Evolutionary conservation across 2,113 vertebrate genomes (phyloP).

Genomic region (Scytalopus superciliaris): DNA sequence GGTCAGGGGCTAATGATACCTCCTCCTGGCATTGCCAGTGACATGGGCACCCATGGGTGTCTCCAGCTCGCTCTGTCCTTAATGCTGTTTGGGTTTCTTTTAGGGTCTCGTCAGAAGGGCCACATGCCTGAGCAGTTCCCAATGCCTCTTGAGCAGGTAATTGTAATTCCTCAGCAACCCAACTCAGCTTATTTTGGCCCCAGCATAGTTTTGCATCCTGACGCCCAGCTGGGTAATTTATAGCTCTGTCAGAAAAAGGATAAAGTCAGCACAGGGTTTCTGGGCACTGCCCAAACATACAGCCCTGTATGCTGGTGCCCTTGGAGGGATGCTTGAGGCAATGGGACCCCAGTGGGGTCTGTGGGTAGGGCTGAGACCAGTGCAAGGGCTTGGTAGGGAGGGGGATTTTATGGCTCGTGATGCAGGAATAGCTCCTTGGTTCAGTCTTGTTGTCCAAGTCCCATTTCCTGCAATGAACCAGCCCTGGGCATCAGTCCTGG

Average conservation of each 20-base stretch:
- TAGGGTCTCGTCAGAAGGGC: background rate
- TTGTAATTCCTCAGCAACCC: background rate
- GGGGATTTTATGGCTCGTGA: background rate
- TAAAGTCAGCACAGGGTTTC: background rate
- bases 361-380: background rate
- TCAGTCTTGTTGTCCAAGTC: background rate
- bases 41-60: background rate
- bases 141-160: background rate
- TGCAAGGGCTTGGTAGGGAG: background rate
- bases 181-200: constrained; percentile 18
- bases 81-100: background rate
- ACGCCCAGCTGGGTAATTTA: background rate
- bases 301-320: background rate
- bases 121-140: background rate
- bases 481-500: background rate
- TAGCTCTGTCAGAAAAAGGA: background rate
- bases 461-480: background rate
- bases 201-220: background rate
- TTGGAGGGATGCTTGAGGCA: background rate
- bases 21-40: accelerated
- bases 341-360: background rate
- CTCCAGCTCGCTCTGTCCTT: background rate
- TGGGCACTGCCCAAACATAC: background rate
- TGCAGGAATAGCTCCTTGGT: background rate
- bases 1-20: background rate